phyloP scores from a whole-genome alignment of 2,113 vertebrate species.

The Callionymus lyra region DNA sequence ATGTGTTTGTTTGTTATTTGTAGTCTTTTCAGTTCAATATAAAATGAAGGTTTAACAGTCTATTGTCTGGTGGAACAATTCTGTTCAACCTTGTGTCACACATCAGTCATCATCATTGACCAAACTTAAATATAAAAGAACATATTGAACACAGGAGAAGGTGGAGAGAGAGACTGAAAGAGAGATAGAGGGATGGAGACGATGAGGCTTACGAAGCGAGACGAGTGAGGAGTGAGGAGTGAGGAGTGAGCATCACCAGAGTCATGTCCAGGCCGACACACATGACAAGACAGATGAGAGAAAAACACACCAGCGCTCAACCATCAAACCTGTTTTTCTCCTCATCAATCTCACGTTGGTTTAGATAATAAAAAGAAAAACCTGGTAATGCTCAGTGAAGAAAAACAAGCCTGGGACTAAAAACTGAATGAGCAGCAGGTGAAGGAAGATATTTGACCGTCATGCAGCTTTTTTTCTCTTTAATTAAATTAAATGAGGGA shows the following conservation, averaged over 20 bases:
- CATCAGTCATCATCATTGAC: constrained; percentile 62
- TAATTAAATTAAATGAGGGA: constrained; percentile 67
- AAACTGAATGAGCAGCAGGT: constrained; percentile 45
- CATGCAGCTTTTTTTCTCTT: constrained; percentile 34
- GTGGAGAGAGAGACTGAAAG: neutral
- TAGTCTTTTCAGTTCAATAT: no score
- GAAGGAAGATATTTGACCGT: constrained; percentile 31
- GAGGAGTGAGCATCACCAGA: constrained; percentile 92
- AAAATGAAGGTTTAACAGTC: no score
- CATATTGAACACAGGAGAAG: constrained; percentile 47
- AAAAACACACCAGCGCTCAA: constrained; percentile 39
- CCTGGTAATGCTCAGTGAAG: constrained; percentile 59
- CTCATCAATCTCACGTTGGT: neutral
- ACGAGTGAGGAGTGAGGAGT: constrained; percentile 75
- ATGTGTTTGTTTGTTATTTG: no score
- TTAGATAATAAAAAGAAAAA: no score
- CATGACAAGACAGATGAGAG: constrained; percentile 51
- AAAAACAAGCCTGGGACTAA: constrained; percentile 19
- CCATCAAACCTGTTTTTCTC: neutral
- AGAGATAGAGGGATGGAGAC: constrained; percentile 28
- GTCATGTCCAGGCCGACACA: constrained; percentile 66
- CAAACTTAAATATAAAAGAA: constrained; percentile 66
- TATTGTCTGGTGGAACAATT: no score
- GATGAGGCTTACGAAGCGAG: constrained; percentile 68
- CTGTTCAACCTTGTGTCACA: no score